These are phyloP conservation scores for Bos javanicus DNA, from an alignment of 2,113 vertebrate genomes.

Conservation along the genomic window DNA sequence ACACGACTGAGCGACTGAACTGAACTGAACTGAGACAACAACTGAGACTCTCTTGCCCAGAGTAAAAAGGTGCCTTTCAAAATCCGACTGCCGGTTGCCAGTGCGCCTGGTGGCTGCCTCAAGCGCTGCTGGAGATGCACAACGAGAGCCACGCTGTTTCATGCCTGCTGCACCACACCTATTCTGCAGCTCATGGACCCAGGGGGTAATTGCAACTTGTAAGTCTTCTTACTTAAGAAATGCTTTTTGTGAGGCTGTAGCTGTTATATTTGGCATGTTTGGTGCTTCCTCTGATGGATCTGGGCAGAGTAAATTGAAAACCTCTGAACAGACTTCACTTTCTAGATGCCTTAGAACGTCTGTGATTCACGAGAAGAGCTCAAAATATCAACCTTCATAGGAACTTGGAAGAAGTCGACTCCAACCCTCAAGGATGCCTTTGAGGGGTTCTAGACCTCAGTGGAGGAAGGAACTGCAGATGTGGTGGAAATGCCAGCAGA, in stretches of 20 bases:
- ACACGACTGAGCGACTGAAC: not conserved
- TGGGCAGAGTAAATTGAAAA: not conserved
- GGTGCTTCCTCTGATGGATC: not conserved
- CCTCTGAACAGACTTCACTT: not conserved
- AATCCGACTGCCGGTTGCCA: not conserved
- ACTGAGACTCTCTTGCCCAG: not conserved
- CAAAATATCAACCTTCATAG: not conserved
- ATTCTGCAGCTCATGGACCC: not conserved
- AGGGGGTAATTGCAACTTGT: not conserved
- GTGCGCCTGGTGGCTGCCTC: not conserved
- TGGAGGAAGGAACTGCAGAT: not conserved
- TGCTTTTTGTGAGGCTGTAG: not conserved
- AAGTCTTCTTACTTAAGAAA: not conserved
- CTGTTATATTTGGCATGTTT: not conserved
- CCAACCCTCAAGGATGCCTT: not conserved
- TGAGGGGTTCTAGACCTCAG: not conserved
- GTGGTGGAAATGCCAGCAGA: not conserved
- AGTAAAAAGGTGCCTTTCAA: not conserved
- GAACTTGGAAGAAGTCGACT: not conserved
- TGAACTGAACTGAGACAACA: not conserved
- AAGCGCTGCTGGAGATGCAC: accelerated
- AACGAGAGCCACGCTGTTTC: accelerated
- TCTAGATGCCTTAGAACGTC: not conserved
- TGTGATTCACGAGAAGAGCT: not conserved
- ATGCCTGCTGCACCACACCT: not conserved